A percentile compares a stretch with the other conserved stretches of the same genome.
These are phyloP conservation scores for Papilio machaon DNA, from an alignment of 1,140 invertebrate species.

Conservation along the genomic window DNA sequence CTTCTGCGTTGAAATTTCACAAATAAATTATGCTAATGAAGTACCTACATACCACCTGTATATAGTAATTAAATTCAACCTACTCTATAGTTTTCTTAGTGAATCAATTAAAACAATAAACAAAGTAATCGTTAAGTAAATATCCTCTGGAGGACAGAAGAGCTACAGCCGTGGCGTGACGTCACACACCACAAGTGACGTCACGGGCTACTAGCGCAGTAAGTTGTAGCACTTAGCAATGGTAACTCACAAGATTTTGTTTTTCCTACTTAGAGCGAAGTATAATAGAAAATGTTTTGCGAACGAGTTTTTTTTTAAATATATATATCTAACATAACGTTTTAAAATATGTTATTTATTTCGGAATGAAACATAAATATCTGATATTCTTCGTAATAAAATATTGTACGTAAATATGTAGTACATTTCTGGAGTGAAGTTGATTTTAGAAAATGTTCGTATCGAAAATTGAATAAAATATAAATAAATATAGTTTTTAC, in stretches of 20 bases:
- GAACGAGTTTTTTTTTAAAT: background rate
- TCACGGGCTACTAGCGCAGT: background rate
- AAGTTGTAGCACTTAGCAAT: background rate
- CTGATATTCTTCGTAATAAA: background rate
- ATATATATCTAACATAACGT: no score
- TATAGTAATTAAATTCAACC: background rate
- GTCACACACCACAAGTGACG: background rate
- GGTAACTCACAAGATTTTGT: background rate
- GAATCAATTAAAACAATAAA: slow-evolving; percentile 9
- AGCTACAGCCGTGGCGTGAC: background rate
- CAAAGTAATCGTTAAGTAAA: background rate
- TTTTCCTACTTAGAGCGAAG: background rate
- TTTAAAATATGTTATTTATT: background rate
- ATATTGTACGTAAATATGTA: background rate
- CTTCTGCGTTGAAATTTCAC: background rate
- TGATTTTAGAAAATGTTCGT: background rate
- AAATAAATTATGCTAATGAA: background rate
- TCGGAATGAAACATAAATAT: background rate
- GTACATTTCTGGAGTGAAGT: background rate
- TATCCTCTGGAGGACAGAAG: background rate
- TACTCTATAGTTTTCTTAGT: background rate
- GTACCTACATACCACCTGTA: background rate
- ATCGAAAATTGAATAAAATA: background rate
- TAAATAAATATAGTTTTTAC: background rate
- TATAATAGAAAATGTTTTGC: background rate